These are phyloP conservation scores for Rhyacichthys aspro DNA, from an alignment of 2,797 vertebrate species.

Conservation along the genomic window DNA sequence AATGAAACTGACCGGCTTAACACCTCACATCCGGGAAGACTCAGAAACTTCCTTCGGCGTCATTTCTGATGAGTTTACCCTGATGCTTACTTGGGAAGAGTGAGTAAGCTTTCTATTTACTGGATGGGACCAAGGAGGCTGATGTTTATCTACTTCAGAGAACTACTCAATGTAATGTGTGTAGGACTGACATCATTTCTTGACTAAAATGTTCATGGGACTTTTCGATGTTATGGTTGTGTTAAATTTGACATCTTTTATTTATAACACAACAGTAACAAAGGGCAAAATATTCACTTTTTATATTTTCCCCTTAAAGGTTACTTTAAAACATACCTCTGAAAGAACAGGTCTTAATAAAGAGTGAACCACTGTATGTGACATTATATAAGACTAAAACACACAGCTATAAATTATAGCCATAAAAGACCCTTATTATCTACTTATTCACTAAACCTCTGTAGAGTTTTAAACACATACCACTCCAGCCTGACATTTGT, in stretches of 20 bases:
- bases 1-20: constrained; percentile 61
- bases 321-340: no score
- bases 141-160: constrained; percentile 67
- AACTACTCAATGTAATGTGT: constrained; percentile 52
- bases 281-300: no score
- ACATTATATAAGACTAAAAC: not conserved
- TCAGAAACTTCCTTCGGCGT: constrained; percentile 62
- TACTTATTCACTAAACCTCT: not conserved
- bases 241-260: not conserved
- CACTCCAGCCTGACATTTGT: not conserved
- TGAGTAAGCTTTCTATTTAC: constrained; percentile 59
- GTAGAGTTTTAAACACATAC: constrained; percentile 2
- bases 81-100: constrained; percentile 45
- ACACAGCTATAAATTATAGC: not conserved
- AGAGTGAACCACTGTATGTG: not conserved
- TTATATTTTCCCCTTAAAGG: no score
- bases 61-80: constrained; percentile 69
- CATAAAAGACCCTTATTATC: not conserved
- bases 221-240: constrained; percentile 6
- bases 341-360: not conserved
- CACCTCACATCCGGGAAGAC: constrained; percentile 52
- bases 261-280: no score
- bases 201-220: constrained; percentile 38
- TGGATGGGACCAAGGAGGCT: constrained; percentile 61
- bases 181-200: constrained; percentile 50